These are phyloP conservation scores for Sceloporus tristichus DNA, from an alignment of 2,113 vertebrate genomes.

Conservation along the genomic window DNA sequence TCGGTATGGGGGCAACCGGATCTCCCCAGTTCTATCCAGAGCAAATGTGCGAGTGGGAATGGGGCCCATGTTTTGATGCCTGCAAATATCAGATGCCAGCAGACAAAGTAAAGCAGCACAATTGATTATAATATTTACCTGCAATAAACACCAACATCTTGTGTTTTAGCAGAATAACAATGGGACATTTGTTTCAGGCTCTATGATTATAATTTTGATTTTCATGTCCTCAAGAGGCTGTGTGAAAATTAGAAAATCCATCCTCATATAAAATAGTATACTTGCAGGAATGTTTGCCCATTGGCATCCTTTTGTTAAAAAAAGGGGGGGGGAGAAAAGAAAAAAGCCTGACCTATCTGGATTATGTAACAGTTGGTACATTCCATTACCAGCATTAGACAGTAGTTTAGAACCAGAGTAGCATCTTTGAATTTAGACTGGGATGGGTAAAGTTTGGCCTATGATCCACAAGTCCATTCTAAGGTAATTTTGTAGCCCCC, in stretches of 20 bases:
- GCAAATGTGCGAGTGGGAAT: too few relatives aligned
- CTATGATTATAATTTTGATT: conserved; percentile 36
- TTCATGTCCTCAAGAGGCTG: conserved; percentile 34
- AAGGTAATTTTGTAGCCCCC: too few relatives aligned
- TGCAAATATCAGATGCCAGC: conserved; percentile 74
- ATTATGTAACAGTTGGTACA: too few relatives aligned
- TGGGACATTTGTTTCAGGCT: conserved; percentile 47
- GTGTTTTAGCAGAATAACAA: conserved; percentile 11
- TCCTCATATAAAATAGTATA: background rate
- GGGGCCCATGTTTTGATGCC: conserved; percentile 50
- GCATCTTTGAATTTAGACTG: too few relatives aligned
- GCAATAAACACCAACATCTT: conserved; percentile 15
- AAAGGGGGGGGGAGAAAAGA: too few relatives aligned
- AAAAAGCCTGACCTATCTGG: too few relatives aligned
- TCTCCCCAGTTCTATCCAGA: too few relatives aligned
- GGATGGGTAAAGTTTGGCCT: too few relatives aligned
- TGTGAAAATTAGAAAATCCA: background rate
- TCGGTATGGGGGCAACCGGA: too few relatives aligned
- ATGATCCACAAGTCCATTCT: too few relatives aligned
- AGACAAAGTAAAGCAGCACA: conserved; percentile 70
- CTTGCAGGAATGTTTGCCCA: background rate
- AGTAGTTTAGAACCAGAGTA: too few relatives aligned
- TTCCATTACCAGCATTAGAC: too few relatives aligned
- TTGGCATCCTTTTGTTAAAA: background rate
- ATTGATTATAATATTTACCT: conserved; percentile 69